phyloP scores from a whole-genome alignment of 2,113 vertebrate genomes.

The Podilymbus podiceps region DNA sequence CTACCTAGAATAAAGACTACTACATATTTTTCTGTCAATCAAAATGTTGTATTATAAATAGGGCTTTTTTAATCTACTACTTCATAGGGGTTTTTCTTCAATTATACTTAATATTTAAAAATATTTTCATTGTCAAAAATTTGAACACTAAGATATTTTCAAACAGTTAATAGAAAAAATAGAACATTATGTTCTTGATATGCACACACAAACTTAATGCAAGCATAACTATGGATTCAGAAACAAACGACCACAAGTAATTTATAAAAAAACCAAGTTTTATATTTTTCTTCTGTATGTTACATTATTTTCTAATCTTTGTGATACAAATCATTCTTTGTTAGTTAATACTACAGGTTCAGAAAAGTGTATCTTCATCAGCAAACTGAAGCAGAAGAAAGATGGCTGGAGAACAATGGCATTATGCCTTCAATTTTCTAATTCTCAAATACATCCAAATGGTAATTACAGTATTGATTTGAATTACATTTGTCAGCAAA shows the following conservation, averaged over 20 bases:
- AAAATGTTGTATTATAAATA: neutral
- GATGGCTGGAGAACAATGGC: neutral
- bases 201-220: neutral
- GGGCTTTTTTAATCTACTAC: neutral
- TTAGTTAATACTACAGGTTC: neutral
- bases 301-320: neutral
- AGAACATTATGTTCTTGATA: neutral
- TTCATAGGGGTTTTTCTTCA: neutral
- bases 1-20: neutral
- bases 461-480: neutral
- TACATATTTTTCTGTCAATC: neutral
- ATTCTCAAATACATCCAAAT: neutral
- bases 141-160: neutral
- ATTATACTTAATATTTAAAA: neutral
- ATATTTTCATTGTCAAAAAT: neutral
- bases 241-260: neutral
- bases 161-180: neutral
- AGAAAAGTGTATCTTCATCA: neutral
- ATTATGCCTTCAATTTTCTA: neutral
- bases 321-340: neutral
- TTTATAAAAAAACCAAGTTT: neutral
- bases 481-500: slow-evolving; percentile 6
- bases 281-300: neutral
- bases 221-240: neutral
- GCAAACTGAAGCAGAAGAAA: neutral